A percentile compares a stretch with the other conserved stretches of the same genome.
phyloP scores from a whole-genome alignment of 1,140 invertebrate genomes.

The Leptonema lineaticorne region DNA sequence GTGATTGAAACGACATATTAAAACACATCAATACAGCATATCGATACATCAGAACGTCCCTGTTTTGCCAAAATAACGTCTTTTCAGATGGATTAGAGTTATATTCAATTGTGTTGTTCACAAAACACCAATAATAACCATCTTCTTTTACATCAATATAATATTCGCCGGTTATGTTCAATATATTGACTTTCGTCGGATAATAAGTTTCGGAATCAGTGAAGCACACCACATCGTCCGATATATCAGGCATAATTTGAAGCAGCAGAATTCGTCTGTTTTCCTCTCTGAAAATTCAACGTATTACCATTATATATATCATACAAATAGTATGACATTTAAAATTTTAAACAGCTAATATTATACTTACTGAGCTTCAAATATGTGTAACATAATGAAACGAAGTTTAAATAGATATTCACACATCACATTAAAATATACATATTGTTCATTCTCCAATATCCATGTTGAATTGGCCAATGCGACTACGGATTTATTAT shows the following conservation, averaged over 20 bases:
- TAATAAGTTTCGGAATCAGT: constrained; percentile 48
- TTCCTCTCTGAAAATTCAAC: not conserved
- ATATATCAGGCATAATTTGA: not conserved
- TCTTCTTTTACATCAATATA: constrained; percentile 45
- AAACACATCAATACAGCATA: constrained; percentile 13
- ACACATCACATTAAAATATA: constrained; percentile 52
- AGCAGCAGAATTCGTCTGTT: not conserved
- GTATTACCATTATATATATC: not conserved
- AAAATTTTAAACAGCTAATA: not conserved
- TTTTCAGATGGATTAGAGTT: constrained; percentile 46
- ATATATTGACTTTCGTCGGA: constrained; percentile 44
- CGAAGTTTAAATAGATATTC: constrained; percentile 45
- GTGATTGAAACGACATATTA: not conserved
- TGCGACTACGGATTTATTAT: constrained; percentile 42
- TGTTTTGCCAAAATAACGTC: constrained; percentile 43
- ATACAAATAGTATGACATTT: not conserved
- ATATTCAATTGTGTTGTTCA: constrained; percentile 45
- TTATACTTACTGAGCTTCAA: not conserved
- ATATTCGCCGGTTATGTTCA: constrained; percentile 39
- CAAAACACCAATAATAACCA: constrained; percentile 54
- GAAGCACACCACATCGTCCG: constrained; percentile 46
- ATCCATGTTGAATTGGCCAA: constrained; percentile 46
- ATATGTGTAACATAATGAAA: not conserved
- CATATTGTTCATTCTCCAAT: constrained; percentile 46
- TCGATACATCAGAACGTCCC: not conserved